Base-by-base conservation (phyloP, 2,113 vertebrate genomes). In the Lynx canadensis region DNA sequence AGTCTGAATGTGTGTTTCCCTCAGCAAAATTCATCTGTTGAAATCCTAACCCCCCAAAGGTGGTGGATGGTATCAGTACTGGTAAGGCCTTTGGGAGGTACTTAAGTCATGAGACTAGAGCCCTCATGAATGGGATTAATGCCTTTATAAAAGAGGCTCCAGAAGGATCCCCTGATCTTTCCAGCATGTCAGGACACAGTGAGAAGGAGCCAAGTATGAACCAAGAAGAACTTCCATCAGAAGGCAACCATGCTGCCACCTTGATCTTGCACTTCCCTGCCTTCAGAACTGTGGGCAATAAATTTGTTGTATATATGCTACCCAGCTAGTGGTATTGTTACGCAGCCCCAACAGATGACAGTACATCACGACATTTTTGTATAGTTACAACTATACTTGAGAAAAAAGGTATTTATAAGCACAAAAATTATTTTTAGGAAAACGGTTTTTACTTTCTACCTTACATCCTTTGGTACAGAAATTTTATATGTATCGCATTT, bases 371-470 rank as follows among this genome's bases (percentile, higher is more conserved):
- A 11, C 82, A 93, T 38, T 88, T 93, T 29, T 48, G 41, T 63
- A 60, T 33, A 80, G 81, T 73, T 82, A 73, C 38, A 93, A 88
- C 18, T 63, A 4, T 60, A n/a, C 52, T 76, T 52, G 21, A 93
- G 63, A 60, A 41, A 83, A 69, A 83, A 55, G 4, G 41, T 33
- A 36, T 4, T 57, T 69, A 57, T 36, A 94, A 65, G 48, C 36
- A 0, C 7, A 69, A 50, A 87, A 83, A 13, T 88, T 85, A 66
- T 63, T 68, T 93, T 84, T 74, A 66, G 48, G 29, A 80, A 93
- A 95, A 78, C 55, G 29, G 48, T 25, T 95, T 94, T 85, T 85
- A 95, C 25, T 25, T 48, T 93, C 48, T 89, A 87, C 33, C 36
- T 86, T 63, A 36, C 11, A 89, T 45, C 3, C 21, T 74, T 76